Percentiles rank a stretch among this genome's conserved stretches.
These are phyloP conservation scores for Callinectes sapidus DNA, from an alignment of 2,888 invertebrate species.

Conservation along the genomic window DNA sequence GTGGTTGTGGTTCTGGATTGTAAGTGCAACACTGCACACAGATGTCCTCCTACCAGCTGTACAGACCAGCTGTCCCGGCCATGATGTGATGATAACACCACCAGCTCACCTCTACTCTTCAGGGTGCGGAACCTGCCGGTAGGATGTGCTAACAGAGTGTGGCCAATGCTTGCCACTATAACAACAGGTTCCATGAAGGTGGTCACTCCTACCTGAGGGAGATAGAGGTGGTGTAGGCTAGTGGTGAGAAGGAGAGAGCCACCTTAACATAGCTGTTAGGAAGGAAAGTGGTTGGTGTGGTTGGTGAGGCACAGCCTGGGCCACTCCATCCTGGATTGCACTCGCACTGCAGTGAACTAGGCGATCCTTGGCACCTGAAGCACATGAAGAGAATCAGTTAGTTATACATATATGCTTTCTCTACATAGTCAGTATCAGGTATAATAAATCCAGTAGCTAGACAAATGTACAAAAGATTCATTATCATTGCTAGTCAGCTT, in stretches of 20 bases:
- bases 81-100: slow-evolving; percentile 64
- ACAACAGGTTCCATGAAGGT: not conserved
- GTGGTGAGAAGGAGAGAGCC: slow-evolving; percentile 69
- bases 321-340: slow-evolving; percentile 64
- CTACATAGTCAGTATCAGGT: too few relatives aligned
- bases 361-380: slow-evolving; percentile 61
- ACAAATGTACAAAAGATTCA: not conserved
- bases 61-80: slow-evolving; percentile 62
- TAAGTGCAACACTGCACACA: slow-evolving; percentile 61
- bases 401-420: not conserved
- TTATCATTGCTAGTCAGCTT: not conserved
- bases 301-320: slow-evolving; percentile 21
- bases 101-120: slow-evolving; percentile 53
- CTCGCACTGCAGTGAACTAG: slow-evolving; percentile 62
- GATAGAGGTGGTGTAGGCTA: slow-evolving; percentile 61
- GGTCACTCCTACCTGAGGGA: slow-evolving; percentile 55
- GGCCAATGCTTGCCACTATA: not conserved
- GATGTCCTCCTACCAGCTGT: slow-evolving; percentile 52
- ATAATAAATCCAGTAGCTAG: not conserved
- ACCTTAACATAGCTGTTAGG: slow-evolving; percentile 54
- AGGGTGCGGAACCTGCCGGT: slow-evolving; percentile 57
- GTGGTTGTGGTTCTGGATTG: slow-evolving; percentile 47
- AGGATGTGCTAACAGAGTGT: not conserved
- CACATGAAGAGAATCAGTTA: not conserved
- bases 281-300: slow-evolving; percentile 46